Evolutionary conservation across 2,888 invertebrate species (phyloP).

Genomic region (Trachelus iudaicus): DNA sequence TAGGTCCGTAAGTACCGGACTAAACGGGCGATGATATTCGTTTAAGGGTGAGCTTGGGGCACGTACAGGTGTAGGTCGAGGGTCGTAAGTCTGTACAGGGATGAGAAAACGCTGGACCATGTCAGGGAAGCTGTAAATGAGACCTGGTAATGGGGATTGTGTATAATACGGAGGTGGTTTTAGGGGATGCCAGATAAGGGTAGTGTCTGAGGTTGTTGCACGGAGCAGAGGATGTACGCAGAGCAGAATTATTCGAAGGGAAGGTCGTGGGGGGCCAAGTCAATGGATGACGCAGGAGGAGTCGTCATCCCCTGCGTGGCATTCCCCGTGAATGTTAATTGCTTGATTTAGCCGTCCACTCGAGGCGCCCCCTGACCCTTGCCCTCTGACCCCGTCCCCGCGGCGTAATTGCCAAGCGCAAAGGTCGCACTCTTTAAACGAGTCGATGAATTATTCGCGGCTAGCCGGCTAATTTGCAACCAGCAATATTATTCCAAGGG

Average conservation of each 20-base stretch:
- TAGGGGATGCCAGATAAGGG: background rate
- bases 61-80: background rate
- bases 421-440: background rate
- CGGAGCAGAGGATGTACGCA: background rate
- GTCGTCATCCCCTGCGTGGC: constrained; percentile 8
- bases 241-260: background rate
- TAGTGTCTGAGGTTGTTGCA: background rate
- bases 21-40: background rate
- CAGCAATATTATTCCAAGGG: background rate
- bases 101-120: background rate
- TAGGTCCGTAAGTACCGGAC: background rate
- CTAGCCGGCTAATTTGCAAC: background rate
- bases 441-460: constrained; percentile 1
- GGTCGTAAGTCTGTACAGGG: background rate
- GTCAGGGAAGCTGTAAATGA: too few species aligned
- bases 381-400: background rate
- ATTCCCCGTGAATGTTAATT: constrained; percentile 26
- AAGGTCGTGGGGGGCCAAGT: background rate
- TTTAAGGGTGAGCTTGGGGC: background rate
- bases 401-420: background rate
- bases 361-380: background rate
- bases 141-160: background rate
- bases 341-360: constrained; percentile 20
- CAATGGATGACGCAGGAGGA: background rate
- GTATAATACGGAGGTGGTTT: background rate